These are phyloP conservation scores for Pantherophis guttatus DNA, from an alignment of 2,113 vertebrate genomes.

Conservation along the genomic window DNA sequence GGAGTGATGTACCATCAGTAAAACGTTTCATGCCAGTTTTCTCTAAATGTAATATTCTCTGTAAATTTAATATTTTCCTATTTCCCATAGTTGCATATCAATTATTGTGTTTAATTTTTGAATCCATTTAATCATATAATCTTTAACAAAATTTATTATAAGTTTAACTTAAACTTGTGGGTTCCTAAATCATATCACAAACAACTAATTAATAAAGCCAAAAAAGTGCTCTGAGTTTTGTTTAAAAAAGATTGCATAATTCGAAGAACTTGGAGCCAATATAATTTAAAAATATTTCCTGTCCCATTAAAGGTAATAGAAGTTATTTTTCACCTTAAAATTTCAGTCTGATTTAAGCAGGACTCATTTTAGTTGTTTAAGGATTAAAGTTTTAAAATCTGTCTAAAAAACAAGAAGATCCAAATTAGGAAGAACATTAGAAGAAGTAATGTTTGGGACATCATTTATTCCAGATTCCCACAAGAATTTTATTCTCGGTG, in stretches of 20 bases:
- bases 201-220: not conserved
- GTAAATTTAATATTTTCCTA: not conserved
- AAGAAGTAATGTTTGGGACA: not conserved
- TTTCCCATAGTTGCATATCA: not conserved
- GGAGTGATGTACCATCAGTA: not conserved
- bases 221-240: not conserved
- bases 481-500: not conserved
- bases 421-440: not conserved
- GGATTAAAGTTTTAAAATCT: not conserved
- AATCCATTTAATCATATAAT: not conserved
- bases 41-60: not conserved
- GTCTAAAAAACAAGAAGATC: not conserved
- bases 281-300: not conserved
- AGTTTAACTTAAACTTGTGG: no score
- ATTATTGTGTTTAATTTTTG: not conserved
- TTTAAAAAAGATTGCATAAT: not conserved
- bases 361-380: not conserved
- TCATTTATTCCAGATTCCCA: not conserved
- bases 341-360: not conserved
- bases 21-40: not conserved
- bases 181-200: not conserved
- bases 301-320: not conserved
- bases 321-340: not conserved
- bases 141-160: not conserved
- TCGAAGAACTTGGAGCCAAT: not conserved